Percentiles rank a stretch among this genome's conserved stretches.
Conservation (phyloP, 2,888 invertebrate genomes). For the Hirtodrosophila confusa region DNA sequence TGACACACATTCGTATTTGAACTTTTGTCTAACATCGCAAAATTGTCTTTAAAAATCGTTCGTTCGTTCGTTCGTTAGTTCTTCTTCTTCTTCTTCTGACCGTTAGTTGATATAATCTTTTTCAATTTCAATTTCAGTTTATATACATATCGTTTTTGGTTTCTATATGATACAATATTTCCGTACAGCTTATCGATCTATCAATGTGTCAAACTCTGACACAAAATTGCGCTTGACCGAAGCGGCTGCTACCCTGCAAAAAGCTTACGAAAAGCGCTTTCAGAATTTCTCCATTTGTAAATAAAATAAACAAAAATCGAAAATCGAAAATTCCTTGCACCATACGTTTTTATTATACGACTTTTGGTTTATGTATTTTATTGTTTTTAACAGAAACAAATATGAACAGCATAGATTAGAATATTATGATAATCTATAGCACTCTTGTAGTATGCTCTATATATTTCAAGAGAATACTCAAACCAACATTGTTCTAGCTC, state of each 20-base stretch:
- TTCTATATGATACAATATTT: slow-evolving; percentile 9
- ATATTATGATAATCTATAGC: too few relatives aligned
- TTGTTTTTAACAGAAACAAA: background rate
- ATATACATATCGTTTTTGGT: slow-evolving; percentile 7
- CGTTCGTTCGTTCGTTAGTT: slow-evolving; percentile 10
- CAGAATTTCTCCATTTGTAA: slow-evolving; percentile 47
- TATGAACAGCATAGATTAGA: too few relatives aligned
- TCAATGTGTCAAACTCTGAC: slow-evolving; percentile 22
- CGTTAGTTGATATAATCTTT: slow-evolving; percentile 31
- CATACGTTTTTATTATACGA: slow-evolving; percentile 14
- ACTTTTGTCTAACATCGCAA: slow-evolving; percentile 57
- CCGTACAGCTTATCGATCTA: slow-evolving; percentile 19
- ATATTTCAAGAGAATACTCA: too few relatives aligned
- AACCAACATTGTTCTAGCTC: too few relatives aligned
- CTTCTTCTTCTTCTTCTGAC: slow-evolving; percentile 39
- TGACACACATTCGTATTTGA: slow-evolving; percentile 77
- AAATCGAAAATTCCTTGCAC: slow-evolving; percentile 53
- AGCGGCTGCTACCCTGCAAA: slow-evolving; percentile 62
- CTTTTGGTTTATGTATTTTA: slow-evolving; percentile 1
- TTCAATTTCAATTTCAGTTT: slow-evolving; percentile 22
- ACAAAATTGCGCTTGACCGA: slow-evolving; percentile 31
- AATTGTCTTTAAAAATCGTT: slow-evolving; percentile 49
- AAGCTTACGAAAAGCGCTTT: slow-evolving; percentile 29
- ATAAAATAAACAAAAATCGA: slow-evolving; percentile 32
- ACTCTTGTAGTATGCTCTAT: too few relatives aligned